Conservation (phyloP, 1,140 invertebrate genomes). For the Atta colombica region DNA sequence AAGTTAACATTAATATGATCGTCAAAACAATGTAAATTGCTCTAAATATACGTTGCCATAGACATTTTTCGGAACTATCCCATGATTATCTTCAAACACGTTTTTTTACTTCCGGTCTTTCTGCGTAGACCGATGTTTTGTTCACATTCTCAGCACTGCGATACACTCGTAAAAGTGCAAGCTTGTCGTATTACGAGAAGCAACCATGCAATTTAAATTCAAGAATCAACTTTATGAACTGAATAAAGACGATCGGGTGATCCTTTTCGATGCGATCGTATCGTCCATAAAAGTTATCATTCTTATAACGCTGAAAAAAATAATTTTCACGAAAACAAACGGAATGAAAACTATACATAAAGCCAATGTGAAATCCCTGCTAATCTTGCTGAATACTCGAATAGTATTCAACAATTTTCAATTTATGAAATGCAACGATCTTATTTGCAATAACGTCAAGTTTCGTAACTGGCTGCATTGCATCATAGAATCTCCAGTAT, state of each 20-base stretch:
- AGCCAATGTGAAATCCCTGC: not conserved
- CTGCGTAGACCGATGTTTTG: slow-evolving; percentile 14
- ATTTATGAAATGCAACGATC: not conserved
- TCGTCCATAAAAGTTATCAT: slow-evolving; percentile 37
- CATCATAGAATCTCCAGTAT: not conserved
- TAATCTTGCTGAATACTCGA: slow-evolving; percentile 16
- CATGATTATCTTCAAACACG: slow-evolving; percentile 48
- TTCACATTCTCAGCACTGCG: not conserved
- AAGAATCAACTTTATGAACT: slow-evolving; percentile 69
- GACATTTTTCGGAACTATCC: not conserved
- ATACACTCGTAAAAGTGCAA: slow-evolving; percentile 45
- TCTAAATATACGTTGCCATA: not conserved
- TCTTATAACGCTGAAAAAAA: not conserved
- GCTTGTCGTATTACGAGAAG: slow-evolving; percentile 5
- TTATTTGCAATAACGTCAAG: slow-evolving; percentile 5
- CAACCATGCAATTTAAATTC: slow-evolving; percentile 55
- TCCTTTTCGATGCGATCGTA: slow-evolving; percentile 11
- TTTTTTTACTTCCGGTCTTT: slow-evolving; percentile 52
- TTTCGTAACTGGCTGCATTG: not conserved
- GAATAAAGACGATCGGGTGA: slow-evolving; percentile 45
- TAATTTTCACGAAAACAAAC: slow-evolving; percentile 6
- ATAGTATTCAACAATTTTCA: slow-evolving; percentile 12
- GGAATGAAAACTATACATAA: not conserved
- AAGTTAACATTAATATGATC: not conserved
- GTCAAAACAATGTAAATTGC: slow-evolving; percentile 17